These are phyloP conservation scores for Brienomyrus longianalis DNA, from an alignment of 2,113 vertebrate species.

Conservation along the genomic window DNA sequence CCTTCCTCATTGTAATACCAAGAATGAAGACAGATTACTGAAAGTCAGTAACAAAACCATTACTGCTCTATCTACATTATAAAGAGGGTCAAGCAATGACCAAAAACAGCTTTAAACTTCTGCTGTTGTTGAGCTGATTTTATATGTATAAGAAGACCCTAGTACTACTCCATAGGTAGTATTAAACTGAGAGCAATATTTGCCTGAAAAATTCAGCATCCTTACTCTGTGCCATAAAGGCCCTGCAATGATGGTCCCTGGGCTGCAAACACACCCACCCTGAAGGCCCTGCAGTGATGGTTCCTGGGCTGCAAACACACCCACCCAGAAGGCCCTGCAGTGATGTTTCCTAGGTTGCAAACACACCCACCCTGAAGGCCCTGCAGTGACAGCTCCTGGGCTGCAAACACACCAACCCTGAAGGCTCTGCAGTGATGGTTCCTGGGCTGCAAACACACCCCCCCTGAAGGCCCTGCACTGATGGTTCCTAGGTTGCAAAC, in stretches of 20 bases:
- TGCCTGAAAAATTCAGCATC: constrained; percentile 25
- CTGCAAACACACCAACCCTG: background rate
- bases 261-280: no score
- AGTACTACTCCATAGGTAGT: constrained; percentile 13
- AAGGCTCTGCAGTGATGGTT: background rate
- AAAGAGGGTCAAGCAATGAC: background rate
- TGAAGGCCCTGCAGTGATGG: no score
- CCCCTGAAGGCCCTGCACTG: no score
- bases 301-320: background rate
- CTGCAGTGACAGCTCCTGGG: background rate
- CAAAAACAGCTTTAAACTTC: background rate
- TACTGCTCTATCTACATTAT: background rate
- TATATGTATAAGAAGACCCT: background rate
- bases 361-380: background rate
- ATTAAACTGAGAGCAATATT: constrained; percentile 29
- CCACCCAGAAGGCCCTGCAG: background rate
- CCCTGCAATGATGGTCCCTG: background rate
- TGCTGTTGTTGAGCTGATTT: background rate
- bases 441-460: background rate
- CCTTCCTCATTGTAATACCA: background rate
- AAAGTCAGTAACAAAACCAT: background rate
- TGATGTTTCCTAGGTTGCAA: background rate
- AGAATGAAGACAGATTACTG: background rate
- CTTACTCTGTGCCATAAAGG: background rate
- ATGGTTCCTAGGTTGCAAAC: background rate